A percentile compares a stretch with the other conserved stretches of the same genome.
Evolutionary conservation across 2,113 vertebrate species (phyloP).

Genomic region (Microcebus lehilahytsara): DNA sequence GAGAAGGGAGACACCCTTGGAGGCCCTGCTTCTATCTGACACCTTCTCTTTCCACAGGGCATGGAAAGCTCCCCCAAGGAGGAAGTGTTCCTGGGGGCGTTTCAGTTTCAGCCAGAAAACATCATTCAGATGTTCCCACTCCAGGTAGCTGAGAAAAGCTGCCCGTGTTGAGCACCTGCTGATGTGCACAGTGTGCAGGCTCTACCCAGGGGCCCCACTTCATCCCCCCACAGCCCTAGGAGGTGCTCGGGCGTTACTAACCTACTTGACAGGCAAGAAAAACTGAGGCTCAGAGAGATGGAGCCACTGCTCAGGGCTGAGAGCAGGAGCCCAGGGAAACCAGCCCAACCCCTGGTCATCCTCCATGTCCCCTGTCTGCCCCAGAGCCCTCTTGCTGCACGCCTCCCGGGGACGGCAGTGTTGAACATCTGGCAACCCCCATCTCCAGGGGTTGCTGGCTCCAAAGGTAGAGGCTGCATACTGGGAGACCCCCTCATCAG

Average conservation of each 20-base stretch:
- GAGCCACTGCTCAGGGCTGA: neutral
- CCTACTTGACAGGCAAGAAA: neutral
- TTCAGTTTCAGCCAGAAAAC: slow-evolving; percentile 78
- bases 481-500: too few species aligned
- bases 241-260: neutral
- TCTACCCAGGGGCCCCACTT: neutral
- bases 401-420: neutral
- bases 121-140: slow-evolving; percentile 73
- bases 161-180: neutral
- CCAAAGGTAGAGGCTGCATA: neutral
- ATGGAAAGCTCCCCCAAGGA: slow-evolving; percentile 62
- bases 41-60: slow-evolving; percentile 53
- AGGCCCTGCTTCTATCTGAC: neutral
- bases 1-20: neutral
- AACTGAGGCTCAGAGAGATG: neutral
- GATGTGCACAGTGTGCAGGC: neutral
- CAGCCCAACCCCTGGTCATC: fast-evolving
- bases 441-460: neutral
- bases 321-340: neutral
- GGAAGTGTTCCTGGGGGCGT: slow-evolving; percentile 72
- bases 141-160: slow-evolving; percentile 56
- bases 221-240: neutral
- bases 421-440: neutral
- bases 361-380: neutral
- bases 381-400: fast-evolving